phyloP scores from a whole-genome alignment of 2,888 invertebrate species.

The Pecten maximus region DNA sequence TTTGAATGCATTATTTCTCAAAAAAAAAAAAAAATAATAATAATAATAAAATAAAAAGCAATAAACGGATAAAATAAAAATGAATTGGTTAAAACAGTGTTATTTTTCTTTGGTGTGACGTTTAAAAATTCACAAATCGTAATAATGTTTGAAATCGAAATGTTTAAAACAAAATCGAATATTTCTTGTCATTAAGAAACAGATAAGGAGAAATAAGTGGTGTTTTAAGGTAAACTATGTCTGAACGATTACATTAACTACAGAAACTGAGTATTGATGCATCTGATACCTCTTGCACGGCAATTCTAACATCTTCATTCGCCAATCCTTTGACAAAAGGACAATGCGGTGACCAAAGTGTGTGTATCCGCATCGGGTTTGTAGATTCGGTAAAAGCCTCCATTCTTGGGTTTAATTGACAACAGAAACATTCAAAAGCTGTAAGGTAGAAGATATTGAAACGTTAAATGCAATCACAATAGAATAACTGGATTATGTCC shows the following conservation, averaged over 20 bases:
- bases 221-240: too few relatives aligned
- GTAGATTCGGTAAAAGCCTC: background rate
- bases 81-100: background rate
- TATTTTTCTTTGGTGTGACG: too few relatives aligned
- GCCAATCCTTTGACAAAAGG: background rate
- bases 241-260: too few relatives aligned
- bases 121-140: too few relatives aligned
- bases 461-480: too few relatives aligned
- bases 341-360: background rate
- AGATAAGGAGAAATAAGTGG: too few relatives aligned
- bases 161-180: too few relatives aligned
- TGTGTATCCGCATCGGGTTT: background rate
- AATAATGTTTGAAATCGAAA: too few relatives aligned
- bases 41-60: background rate
- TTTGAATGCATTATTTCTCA: too few relatives aligned
- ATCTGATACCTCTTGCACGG: background rate
- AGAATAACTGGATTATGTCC: too few relatives aligned
- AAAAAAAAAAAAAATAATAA: too few relatives aligned
- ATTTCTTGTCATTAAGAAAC: too few relatives aligned
- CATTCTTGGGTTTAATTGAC: background rate
- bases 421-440: background rate
- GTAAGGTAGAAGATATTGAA: background rate
- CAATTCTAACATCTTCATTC: background rate
- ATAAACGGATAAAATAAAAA: background rate
- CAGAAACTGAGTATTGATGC: background rate